phyloP scores from a whole-genome alignment of 2,113 vertebrate genomes.

The Tringa solitaria region DNA sequence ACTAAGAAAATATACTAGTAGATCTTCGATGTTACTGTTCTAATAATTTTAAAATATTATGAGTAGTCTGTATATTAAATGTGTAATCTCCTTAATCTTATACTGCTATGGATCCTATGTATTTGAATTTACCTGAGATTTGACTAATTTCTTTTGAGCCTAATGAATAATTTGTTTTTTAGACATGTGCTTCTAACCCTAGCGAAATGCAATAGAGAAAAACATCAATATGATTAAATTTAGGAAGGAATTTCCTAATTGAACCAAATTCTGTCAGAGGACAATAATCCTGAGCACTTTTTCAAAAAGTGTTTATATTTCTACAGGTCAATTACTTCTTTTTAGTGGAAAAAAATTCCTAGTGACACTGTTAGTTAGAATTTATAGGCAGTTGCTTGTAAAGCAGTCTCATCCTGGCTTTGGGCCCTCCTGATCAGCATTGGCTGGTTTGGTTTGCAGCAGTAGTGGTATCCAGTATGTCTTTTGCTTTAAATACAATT shows the following conservation, averaged over 20 bases:
- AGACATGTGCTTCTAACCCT: neutral
- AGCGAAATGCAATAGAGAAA: neutral
- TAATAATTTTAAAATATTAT: neutral
- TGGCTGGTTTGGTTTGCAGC: neutral
- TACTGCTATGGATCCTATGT: neutral
- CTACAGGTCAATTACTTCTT: neutral
- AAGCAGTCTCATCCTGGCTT: neutral
- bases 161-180: neutral
- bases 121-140: neutral
- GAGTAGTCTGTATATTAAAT: neutral
- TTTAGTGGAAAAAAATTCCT: neutral
- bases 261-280: neutral
- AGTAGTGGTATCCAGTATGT: neutral
- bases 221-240: neutral
- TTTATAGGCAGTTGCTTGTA: neutral
- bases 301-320: neutral
- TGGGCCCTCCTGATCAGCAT: neutral
- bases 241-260: neutral
- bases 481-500: neutral
- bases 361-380: neutral
- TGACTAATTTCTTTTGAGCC: neutral
- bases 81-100: neutral
- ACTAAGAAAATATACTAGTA: neutral
- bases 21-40: neutral
- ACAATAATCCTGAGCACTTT: neutral